Conservation (phyloP, 2,113 vertebrate species). For the Leuciscus idus region DNA sequence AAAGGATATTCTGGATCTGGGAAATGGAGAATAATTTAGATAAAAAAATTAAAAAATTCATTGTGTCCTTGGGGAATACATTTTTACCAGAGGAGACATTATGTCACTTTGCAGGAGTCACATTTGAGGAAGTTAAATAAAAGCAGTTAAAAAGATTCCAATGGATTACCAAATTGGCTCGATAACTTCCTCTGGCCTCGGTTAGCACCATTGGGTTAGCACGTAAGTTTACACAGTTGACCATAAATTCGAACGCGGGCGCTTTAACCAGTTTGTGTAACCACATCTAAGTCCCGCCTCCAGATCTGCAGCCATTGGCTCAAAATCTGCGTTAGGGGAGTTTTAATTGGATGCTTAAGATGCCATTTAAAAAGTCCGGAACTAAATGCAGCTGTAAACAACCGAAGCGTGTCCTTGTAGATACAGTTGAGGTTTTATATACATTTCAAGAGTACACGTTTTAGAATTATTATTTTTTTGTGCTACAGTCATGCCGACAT, state of each 20-base stretch:
- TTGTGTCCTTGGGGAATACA: neutral
- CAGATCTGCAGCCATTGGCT: neutral
- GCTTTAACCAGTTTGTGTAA: slow-evolving; percentile 5
- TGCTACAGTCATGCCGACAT: slow-evolving; percentile 65
- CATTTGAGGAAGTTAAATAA: neutral
- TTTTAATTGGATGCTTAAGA: slow-evolving; percentile 14
- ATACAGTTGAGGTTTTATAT: neutral
- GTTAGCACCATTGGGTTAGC: neutral
- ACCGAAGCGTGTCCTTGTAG: neutral
- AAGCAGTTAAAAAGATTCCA: neutral
- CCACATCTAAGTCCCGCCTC: slow-evolving; percentile 6
- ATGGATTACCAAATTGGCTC: neutral
- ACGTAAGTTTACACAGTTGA: neutral
- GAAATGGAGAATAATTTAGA: neutral
- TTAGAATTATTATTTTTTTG: neutral
- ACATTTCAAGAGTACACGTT: neutral
- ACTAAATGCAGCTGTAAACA: neutral
- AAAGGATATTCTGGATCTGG: neutral
- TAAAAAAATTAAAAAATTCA: neutral
- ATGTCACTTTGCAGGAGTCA: neutral
- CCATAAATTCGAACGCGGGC: neutral
- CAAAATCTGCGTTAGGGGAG: neutral
- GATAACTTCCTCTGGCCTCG: neutral
- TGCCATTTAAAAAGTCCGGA: neutral
- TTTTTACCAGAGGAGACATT: neutral